Percentiles rank a stretch among this genome's conserved stretches.
Evolutionary conservation across 2,113 vertebrate species (phyloP).

Genomic region (Okapia johnstoni): DNA sequence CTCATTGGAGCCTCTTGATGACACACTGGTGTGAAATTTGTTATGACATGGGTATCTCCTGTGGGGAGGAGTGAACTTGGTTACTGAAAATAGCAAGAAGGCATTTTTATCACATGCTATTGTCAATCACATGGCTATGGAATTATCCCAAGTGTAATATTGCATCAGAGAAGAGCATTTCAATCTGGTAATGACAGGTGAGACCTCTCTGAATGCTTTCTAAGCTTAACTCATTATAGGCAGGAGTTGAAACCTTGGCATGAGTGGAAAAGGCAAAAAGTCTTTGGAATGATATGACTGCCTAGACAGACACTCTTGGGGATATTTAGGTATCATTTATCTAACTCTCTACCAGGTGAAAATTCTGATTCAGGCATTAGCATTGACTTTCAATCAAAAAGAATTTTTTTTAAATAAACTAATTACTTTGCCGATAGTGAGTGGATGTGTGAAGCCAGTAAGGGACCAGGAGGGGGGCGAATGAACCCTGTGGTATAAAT

Average conservation of each 20-base stretch:
- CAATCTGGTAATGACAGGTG: background rate
- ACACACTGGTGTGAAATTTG: background rate
- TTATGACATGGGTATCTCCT: background rate
- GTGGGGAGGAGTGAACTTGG: background rate
- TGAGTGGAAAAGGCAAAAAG: background rate
- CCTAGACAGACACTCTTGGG: background rate
- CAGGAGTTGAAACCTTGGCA: background rate
- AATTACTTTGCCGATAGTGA: background rate
- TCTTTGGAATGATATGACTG: background rate
- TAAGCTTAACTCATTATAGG: background rate
- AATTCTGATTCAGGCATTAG: background rate
- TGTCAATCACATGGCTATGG: background rate
- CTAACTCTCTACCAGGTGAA: background rate
- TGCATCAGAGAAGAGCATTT: background rate
- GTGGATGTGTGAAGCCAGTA: background rate
- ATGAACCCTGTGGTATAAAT: background rate
- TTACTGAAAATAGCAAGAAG: background rate
- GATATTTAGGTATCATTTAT: background rate
- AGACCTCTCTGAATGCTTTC: background rate
- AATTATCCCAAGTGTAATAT: background rate
- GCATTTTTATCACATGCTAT: background rate
- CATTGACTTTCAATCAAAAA: background rate
- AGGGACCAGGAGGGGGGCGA: background rate
- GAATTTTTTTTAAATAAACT: background rate
- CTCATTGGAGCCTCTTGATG: background rate